Conservation (phyloP, 2,113 vertebrate species). For the Nanorana parkeri region DNA sequence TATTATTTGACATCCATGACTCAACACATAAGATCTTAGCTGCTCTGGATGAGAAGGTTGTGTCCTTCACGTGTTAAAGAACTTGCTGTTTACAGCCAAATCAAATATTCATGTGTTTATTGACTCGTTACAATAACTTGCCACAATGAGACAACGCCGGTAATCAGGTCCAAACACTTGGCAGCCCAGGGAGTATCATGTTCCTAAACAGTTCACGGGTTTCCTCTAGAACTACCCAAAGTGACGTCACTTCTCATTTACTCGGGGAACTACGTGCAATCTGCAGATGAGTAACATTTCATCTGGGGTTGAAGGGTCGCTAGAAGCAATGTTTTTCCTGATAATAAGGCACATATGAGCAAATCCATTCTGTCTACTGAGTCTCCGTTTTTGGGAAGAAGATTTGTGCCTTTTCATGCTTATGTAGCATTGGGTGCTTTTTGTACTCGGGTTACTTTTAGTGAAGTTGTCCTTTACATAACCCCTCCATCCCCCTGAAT, state of each 20-base stretch:
- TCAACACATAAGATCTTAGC: background rate
- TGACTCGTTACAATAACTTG: conserved; percentile 29
- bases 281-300: background rate
- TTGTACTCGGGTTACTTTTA: no score
- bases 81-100: background rate
- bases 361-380: no score
- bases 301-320: background rate
- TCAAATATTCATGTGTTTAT: conserved; percentile 32
- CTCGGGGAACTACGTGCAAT: background rate
- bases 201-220: background rate
- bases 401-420: no score
- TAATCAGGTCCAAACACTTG: background rate
- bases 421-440: no score
- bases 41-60: background rate
- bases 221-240: background rate
- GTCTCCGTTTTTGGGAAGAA: no score
- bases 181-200: background rate
- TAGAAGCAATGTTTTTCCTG: background rate
- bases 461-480: no score
- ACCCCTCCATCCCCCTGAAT: no score
- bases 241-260: background rate
- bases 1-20: background rate
- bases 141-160: background rate
- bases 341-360: no score
- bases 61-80: background rate